Conservation (phyloP, 30 jellyfish, hydroid and myxozoan species). For the Phacellophora camtschatica region DNA sequence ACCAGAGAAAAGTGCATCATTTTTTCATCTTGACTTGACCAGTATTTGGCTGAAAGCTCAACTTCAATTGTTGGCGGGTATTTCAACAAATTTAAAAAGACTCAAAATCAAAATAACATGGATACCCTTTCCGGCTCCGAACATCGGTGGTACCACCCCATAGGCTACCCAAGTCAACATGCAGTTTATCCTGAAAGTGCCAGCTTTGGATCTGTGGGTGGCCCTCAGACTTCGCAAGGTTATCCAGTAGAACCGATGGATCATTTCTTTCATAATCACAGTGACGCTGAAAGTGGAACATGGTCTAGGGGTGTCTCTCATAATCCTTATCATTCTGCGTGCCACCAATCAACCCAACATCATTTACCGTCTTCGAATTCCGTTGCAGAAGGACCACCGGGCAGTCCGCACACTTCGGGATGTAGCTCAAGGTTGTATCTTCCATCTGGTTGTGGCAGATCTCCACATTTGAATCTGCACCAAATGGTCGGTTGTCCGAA, state of each 20-base stretch:
- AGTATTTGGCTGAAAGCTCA: too few relatives aligned
- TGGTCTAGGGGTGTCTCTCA: constrained; percentile 73
- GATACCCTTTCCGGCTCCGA: constrained; percentile 68
- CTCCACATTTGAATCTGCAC: constrained; percentile 70
- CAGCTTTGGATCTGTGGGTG: constrained; percentile 53
- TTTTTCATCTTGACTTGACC: too few relatives aligned
- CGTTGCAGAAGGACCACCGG: constrained; percentile 35
- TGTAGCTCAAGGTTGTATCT: constrained; percentile 80
- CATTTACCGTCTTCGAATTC: constrained; percentile 54
- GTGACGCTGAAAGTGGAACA: constrained; percentile 55
- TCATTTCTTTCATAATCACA: constrained; percentile 68
- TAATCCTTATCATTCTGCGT: constrained; percentile 57
- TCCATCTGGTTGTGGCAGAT: constrained; percentile 75
- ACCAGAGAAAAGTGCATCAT: too few relatives aligned
- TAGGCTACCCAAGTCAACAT: constrained; percentile 73
- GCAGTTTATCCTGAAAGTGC: constrained; percentile 71
- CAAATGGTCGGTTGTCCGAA: constrained; percentile 68
- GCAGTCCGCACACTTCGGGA: constrained; percentile 66
- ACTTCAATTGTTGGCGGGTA: too few relatives aligned
- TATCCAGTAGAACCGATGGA: constrained; percentile 47
- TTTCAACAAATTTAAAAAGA: too few relatives aligned
- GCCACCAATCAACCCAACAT: constrained; percentile 68
- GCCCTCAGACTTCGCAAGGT: constrained; percentile 61
- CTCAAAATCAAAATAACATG: not conserved
- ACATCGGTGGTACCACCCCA: constrained; percentile 87